A percentile compares a stretch with the other conserved stretches of the same genome.
phyloP scores from a whole-genome alignment of 2,113 vertebrate species.

The Perca flavescens region DNA sequence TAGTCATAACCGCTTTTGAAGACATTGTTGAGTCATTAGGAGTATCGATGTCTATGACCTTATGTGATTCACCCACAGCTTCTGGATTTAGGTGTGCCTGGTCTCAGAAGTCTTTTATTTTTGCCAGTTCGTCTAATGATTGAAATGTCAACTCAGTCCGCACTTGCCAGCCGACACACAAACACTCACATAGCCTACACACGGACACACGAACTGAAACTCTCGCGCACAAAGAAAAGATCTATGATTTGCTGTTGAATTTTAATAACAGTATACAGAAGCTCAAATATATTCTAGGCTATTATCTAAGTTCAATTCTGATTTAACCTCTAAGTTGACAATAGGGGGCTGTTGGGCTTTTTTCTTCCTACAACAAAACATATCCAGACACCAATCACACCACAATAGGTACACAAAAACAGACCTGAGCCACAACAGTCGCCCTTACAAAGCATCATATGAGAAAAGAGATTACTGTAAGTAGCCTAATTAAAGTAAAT shows the following conservation, averaged over 20 bases:
- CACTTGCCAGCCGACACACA: constrained; percentile 25
- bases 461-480: neutral
- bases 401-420: constrained; percentile 8
- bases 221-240: constrained; percentile 5
- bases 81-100: constrained; percentile 37
- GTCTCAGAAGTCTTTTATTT: constrained; percentile 54
- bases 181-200: constrained; percentile 3
- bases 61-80: constrained; percentile 25
- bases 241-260: neutral
- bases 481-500: neutral
- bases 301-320: neutral
- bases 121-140: constrained; percentile 36
- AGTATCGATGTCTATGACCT: constrained; percentile 27
- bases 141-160: constrained; percentile 57
- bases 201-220: constrained; percentile 1
- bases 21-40: constrained; percentile 38
- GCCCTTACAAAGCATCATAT: constrained; percentile 25
- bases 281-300: neutral
- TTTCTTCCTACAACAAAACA: neutral
- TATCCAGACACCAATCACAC: constrained; percentile 12
- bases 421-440: constrained; percentile 17
- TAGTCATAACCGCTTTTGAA: constrained; percentile 7
- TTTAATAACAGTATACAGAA: neutral
- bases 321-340: neutral
- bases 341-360: neutral